A percentile compares a stretch with the other conserved stretches of the same genome.
These are phyloP conservation scores for Drosophila acutilabella DNA, from an alignment of 2,888 invertebrate species.

Conservation along the genomic window DNA sequence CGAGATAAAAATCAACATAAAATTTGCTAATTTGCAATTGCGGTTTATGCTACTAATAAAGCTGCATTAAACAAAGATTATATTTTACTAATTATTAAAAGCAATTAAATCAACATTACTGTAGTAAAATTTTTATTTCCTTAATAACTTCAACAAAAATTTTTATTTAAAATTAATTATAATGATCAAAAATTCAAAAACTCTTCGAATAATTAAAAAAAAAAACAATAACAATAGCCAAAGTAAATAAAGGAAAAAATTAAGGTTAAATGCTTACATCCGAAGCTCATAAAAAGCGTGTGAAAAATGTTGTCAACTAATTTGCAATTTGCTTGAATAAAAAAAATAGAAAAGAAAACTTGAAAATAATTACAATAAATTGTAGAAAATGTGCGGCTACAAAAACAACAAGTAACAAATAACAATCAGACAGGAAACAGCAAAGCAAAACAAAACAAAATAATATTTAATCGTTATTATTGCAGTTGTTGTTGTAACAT, in stretches of 20 bases:
- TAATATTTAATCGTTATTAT: constrained; percentile 58
- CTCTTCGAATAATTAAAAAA: constrained; percentile 11
- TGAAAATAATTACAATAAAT: constrained; percentile 65
- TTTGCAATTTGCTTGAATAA: constrained; percentile 65
- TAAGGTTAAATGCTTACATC: constrained; percentile 75
- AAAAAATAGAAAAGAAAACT: constrained; percentile 41
- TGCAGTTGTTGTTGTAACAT: constrained; percentile 49
- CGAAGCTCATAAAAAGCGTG: constrained; percentile 76
- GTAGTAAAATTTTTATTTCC: no score
- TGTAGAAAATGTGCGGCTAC: constrained; percentile 58
- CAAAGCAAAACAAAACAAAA: constrained; percentile 46
- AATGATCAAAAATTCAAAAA: neutral
- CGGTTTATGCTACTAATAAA: constrained; percentile 25
- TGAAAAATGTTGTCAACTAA: constrained; percentile 71
- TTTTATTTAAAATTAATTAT: neutral
- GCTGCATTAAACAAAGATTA: neutral
- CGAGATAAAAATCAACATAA: constrained; percentile 27
- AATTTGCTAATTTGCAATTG: constrained; percentile 43
- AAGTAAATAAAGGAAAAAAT: constrained; percentile 35
- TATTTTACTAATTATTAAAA: neutral
- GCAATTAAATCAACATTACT: no score
- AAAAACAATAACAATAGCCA: constrained; percentile 15
- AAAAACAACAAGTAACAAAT: constrained; percentile 29
- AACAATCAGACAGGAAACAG: constrained; percentile 71
- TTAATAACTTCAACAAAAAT: no score